A percentile compares a stretch with the other conserved stretches of the same genome.
These are phyloP conservation scores for Silurus lanzhouensis DNA, from an alignment of 2,797 vertebrate species.

Conservation along the genomic window DNA sequence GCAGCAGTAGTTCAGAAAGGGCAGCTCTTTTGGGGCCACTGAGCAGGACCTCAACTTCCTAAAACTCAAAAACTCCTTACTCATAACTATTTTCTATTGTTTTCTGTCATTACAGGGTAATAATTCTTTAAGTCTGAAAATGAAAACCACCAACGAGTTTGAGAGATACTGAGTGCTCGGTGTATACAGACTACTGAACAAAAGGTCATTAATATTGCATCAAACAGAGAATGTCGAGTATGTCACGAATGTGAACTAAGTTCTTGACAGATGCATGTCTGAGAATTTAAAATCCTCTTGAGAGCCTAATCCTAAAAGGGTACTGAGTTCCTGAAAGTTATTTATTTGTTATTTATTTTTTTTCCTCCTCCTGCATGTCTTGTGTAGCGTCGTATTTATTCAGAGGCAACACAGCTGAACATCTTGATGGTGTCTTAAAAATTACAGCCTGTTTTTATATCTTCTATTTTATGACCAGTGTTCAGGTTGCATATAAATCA, in stretches of 20 bases:
- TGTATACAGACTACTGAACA: background rate
- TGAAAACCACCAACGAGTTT: background rate
- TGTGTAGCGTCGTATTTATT: constrained; percentile 16
- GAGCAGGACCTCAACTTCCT: background rate
- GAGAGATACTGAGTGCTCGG: background rate
- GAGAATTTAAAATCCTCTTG: constrained; percentile 38
- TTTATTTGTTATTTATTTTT: background rate
- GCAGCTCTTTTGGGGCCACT: background rate
- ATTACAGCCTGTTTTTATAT: background rate
- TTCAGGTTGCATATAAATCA: background rate
- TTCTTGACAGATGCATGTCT: constrained; percentile 27
- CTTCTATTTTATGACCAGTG: background rate
- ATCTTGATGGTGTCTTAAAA: background rate
- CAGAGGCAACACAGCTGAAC: background rate
- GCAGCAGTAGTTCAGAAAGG: background rate
- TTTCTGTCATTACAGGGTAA: background rate
- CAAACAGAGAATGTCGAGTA: constrained; percentile 13
- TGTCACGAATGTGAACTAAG: constrained; percentile 21
- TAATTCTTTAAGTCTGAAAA: background rate
- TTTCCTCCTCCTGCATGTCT: background rate
- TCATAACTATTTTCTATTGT: background rate
- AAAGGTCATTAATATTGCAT: constrained; percentile 23
- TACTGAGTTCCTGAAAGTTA: constrained; percentile 3
- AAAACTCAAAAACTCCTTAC: background rate
- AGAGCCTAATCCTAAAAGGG: constrained; percentile 21